Base-by-base conservation (phyloP, 2,888 invertebrate genomes). In the Drosophila nr. medialis region DNA sequence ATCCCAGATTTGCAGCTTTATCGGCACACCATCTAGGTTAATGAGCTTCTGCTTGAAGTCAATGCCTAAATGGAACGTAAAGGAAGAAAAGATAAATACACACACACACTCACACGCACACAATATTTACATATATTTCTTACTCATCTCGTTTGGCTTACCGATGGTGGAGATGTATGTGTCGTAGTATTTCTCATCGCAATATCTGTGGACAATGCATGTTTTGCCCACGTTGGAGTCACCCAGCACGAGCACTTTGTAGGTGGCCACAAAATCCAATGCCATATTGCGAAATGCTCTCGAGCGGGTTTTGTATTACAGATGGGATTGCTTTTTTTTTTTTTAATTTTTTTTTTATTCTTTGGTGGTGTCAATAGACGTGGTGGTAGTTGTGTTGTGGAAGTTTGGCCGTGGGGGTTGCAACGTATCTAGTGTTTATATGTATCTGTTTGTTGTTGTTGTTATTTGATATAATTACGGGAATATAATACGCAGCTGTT, bases 191-290 rank as follows among this genome's bases (percentile, higher is more conserved):
- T 96, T 95, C 93, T 97, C 97, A 93, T 97, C 97, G 92, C 97
- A 97, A 91, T 97, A 97, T 93, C 97, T 95, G 93, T 97, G 97
- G 89, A 97, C 97, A 87, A 97, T 96, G 93, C 97, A 97, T 72
- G 97, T 97, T 94, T 97, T 97, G 24, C 97, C 97, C 75, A 97
- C 97, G 94, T 97, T 97, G 62, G 97, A 97, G 94, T 97, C 97
- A 67, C 97, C 97, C 91, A 97, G 94, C 90, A 97, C 97, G 91
- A 97, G 94, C 80, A 97, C 95, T 94, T 97, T 97, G 93, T 97
- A 97, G 80, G 97, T 97, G 81, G 96, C 96, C 90, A 96, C 96
- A 93, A 96, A 97, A 93, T 97, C 96, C 92, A 96, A 94, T 94
- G 96, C 96, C 96, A 96, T 96, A 63, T 88, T 82, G 76, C 51